These are phyloP conservation scores for Sebastes steindachneri DNA, from an alignment of 2,797 vertebrate species.

Conservation along the genomic window DNA sequence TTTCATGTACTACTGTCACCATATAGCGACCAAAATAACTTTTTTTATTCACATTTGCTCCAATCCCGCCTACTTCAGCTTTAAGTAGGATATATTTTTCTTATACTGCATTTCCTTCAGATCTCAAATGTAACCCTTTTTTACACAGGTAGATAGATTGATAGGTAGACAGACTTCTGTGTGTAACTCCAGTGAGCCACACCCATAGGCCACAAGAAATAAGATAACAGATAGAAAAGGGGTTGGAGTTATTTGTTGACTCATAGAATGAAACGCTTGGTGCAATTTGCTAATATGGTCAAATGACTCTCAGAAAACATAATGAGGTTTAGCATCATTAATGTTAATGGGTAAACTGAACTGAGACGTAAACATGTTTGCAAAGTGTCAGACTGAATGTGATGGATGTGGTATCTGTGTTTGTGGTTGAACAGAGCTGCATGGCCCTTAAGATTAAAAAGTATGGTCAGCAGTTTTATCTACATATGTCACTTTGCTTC, in stretches of 20 bases:
- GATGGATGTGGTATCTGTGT: not conserved
- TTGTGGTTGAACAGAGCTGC: not conserved
- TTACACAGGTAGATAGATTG: not conserved
- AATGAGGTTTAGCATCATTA: not conserved
- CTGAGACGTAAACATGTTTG: not conserved
- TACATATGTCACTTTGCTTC: not conserved
- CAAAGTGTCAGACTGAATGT: not conserved
- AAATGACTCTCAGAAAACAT: not conserved
- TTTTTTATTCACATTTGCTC: too few relatives aligned
- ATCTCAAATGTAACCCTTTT: not conserved
- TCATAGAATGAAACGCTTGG: not conserved
- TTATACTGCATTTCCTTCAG: not conserved
- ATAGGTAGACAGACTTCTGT: not conserved
- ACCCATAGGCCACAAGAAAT: conserved; percentile 17
- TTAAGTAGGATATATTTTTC: not conserved
- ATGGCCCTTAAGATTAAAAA: not conserved
- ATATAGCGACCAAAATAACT: too few relatives aligned
- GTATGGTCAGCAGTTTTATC: not conserved
- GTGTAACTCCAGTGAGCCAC: conserved; percentile 18
- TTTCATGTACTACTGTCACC: too few relatives aligned
- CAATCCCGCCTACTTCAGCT: too few relatives aligned
- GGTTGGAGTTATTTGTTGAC: not conserved
- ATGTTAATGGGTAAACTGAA: not conserved
- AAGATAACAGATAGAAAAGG: not conserved
- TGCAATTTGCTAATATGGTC: not conserved